These are phyloP conservation scores for Bucorvus abyssinicus DNA, from an alignment of 2,797 vertebrate species.

Conservation along the genomic window DNA sequence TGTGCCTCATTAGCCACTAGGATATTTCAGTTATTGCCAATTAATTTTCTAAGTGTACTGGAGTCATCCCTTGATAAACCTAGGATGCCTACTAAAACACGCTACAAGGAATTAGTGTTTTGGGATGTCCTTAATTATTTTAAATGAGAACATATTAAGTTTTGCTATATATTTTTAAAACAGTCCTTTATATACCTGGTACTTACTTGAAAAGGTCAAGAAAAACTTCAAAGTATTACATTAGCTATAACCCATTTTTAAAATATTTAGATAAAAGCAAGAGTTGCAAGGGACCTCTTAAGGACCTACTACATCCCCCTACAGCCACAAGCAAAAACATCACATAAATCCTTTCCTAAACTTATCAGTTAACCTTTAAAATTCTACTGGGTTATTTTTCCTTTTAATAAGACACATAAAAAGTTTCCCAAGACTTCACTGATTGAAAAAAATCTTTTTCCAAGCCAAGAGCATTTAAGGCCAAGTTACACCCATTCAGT, in stretches of 20 bases:
- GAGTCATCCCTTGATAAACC: background rate
- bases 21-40: background rate
- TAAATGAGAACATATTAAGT: background rate
- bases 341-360: background rate
- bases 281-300: background rate
- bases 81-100: background rate
- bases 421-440: background rate
- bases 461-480: background rate
- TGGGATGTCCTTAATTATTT: background rate
- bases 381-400: background rate
- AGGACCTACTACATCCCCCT: background rate
- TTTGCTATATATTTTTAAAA: background rate
- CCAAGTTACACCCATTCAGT: background rate
- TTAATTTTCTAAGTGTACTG: background rate
- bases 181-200: background rate
- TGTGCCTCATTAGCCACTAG: background rate
- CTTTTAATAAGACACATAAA: background rate
- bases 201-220: background rate
- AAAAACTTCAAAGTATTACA: background rate
- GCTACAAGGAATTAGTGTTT: background rate
- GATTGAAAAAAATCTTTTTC: background rate
- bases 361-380: background rate
- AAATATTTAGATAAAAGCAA: background rate
- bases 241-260: background rate
- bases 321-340: background rate